Conservation (phyloP, 2,113 vertebrate genomes). For the Microtus pennsylvanicus region DNA sequence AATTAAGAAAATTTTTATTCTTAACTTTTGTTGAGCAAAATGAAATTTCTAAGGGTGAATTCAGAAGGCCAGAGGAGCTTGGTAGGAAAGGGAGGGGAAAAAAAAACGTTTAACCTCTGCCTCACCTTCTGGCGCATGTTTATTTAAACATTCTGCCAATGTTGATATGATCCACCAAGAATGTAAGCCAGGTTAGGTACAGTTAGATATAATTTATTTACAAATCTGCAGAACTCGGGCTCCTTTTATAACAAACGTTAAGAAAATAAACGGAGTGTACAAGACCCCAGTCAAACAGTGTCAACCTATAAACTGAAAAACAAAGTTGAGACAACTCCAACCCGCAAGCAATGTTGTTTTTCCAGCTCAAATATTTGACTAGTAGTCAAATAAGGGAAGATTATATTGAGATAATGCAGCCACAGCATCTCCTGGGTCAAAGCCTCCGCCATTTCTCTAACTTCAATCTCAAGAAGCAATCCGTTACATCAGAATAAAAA, state of each 20-base stretch:
- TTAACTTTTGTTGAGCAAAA: slow-evolving; percentile 57
- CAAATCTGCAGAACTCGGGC: slow-evolving; percentile 58
- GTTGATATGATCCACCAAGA: slow-evolving; percentile 81
- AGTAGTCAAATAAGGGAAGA: slow-evolving; percentile 56
- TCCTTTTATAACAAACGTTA: slow-evolving; percentile 64
- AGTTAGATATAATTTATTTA: slow-evolving; percentile 79
- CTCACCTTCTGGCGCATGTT: slow-evolving; percentile 72
- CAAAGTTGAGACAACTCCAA: slow-evolving; percentile 59
- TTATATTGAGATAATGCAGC: slow-evolving; percentile 16
- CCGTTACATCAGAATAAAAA: slow-evolving; percentile 42
- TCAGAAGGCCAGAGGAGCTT: slow-evolving; percentile 47
- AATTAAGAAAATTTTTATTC: slow-evolving; percentile 50
- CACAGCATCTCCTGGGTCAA: neutral
- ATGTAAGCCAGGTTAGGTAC: slow-evolving; percentile 78
- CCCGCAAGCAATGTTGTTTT: slow-evolving; percentile 49
- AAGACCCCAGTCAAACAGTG: slow-evolving; percentile 69
- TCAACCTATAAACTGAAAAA: slow-evolving; percentile 65
- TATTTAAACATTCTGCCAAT: slow-evolving; percentile 75
- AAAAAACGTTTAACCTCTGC: slow-evolving; percentile 70
- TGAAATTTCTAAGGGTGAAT: slow-evolving; percentile 38
- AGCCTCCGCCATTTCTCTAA: slow-evolving; percentile 35
- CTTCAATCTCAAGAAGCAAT: slow-evolving; percentile 49
- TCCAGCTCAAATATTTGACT: slow-evolving; percentile 41
- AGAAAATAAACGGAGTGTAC: slow-evolving; percentile 72
- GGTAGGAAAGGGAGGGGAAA: slow-evolving; percentile 43